Conservation (phyloP, 2,888 invertebrate species). For the Synanthedon vespiformis region DNA sequence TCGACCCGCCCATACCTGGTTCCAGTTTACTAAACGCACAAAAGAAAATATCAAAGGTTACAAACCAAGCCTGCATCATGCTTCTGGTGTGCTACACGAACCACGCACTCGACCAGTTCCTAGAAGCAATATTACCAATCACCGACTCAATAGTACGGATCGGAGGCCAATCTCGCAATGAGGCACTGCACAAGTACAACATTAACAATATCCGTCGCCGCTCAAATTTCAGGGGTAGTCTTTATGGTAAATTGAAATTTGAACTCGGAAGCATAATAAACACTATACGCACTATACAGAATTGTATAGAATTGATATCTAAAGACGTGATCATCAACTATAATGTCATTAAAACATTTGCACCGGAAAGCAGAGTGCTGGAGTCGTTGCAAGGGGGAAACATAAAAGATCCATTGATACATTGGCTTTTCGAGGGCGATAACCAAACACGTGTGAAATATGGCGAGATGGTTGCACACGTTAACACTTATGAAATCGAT, state of each 20-base stretch:
- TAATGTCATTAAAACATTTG: constrained; percentile 9
- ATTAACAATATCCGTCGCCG: constrained; percentile 37
- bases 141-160: constrained; percentile 75
- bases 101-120: constrained; percentile 87
- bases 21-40: not conserved
- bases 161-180: constrained; percentile 75
- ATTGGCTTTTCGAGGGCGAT: constrained; percentile 37
- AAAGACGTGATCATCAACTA: constrained; percentile 27
- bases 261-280: constrained; percentile 15
- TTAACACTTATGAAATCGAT: constrained; percentile 3
- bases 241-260: not conserved
- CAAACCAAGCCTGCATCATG: constrained; percentile 52
- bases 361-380: constrained; percentile 16
- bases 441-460: no score
- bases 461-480: no score
- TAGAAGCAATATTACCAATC: constrained; percentile 74
- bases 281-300: no score
- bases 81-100: constrained; percentile 86
- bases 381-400: constrained; percentile 13
- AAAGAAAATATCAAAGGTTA: no score
- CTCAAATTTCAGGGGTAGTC: not conserved
- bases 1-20: no score
- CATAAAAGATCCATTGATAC: constrained; percentile 18
- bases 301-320: no score
- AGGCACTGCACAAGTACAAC: constrained; percentile 46